Base-by-base conservation (phyloP, 2,888 invertebrate genomes). In the Orthonevra nobilis region DNA sequence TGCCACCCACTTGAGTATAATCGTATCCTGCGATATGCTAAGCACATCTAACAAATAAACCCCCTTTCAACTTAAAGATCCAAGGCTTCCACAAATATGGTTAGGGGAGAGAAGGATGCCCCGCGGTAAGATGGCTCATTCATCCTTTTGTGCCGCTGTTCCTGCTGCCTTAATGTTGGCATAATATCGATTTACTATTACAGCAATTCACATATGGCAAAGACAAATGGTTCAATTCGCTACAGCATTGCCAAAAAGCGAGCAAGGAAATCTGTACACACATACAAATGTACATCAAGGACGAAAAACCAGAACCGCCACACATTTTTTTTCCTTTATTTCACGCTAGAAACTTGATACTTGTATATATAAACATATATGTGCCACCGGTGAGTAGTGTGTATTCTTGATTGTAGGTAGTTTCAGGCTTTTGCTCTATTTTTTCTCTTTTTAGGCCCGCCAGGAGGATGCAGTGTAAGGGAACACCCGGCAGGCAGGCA, bases 221-320 rank as follows among this genome's bases (percentile, higher is more conserved):
- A 73, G 79, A 79, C 79, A 79, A 79, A 79, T 79, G 73, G 79
- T 79, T 79, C 79, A 79, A 79, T 79, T 73, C 79, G 46, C 54
- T 38, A 61, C 66, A 73, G 79, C 61, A 44, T 61, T 68, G 66
- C 61, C 54, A 54, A 66, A 61, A 66, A 68, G 44, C 60, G 48
- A 56, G 40, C 48, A 48, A 73, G 56, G 66, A 79, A 52, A 66
- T 60, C 36, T 54, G 40, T 54, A 15, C 66, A 60, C 50, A 30
- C 50, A 12, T 30, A 34, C 34, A 58, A 32, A 40, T 30, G 32
- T 23, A 20, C 7, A 7, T 23, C 23, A 50, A 42, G 28, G 28
- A 44, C 12, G 23, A 48, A 28, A 38, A 9, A 30, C 46, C 42
- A 40, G 26, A 19, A 72, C 48, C 17, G 36, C 17, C 28, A 40